Base-by-base conservation (phyloP, 1,140 invertebrate species). In the Cheumatopsyche charites region DNA sequence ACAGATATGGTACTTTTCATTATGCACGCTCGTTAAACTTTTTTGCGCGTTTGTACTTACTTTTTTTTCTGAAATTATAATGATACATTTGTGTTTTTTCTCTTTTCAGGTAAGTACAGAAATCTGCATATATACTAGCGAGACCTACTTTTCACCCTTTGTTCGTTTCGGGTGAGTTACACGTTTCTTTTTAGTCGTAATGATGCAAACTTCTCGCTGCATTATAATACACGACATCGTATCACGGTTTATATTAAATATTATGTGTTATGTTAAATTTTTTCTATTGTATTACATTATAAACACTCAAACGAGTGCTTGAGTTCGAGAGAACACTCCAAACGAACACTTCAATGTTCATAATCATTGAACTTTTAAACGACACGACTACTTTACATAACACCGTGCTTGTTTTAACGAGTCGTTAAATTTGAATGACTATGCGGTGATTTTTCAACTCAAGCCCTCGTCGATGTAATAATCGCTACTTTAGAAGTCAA, bases 71-170 rank as follows among this genome's bases (percentile, higher is more conserved):
- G 2, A 12, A 23, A 23, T 21, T 58, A 4, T 23, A 58, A 21
- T 58, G 15, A 26, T 58, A 58, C 52, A 58, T 12, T 9, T 58
- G 52, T 58, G 19, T 58, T 58, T 58, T 52, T 58, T 12, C 52
- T 21, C 23, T 65, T 71, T 70, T 9, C 69, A 71, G 69, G 69
- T 71, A 42, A 71, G 69, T 71, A 70, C 58, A 65, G 61, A 25
- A 62, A 49, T 26, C 29, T 63, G 29, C 49, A 61, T 47, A 29
- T 55, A 36, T 52, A 55, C 43, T 25, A 21, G 43, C 41, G 43
- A 66, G 43, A 45, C 41, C 17, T 42, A 47, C 23, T 42, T 66
- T 23, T 43, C 42, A 21, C 23, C 43, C 5, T 66, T 47, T 66
- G 41, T 66, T 58, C 43, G 3, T 47, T 26, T 47, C 7, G 19